Conservation (phyloP, 2,797 vertebrate genomes). For the Euthynnus affinis region DNA sequence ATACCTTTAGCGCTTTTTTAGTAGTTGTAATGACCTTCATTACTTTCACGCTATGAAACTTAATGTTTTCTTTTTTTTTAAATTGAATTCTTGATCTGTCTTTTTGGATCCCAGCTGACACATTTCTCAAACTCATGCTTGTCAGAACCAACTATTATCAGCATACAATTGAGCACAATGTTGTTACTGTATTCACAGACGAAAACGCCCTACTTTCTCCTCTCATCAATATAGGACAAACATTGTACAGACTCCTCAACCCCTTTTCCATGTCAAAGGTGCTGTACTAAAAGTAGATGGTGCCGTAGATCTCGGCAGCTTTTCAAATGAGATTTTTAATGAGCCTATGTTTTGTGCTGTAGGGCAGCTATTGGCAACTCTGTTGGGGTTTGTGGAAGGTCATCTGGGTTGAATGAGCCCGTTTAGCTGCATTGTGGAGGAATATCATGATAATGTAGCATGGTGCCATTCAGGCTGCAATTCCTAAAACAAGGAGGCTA, state of each 20-base stretch:
- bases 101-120: background rate
- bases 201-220: slow-evolving; percentile 78
- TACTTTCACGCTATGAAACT: background rate
- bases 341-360: slow-evolving; percentile 79
- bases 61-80: background rate
- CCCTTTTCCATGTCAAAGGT: slow-evolving; percentile 78
- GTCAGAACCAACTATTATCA: slow-evolving; percentile 46
- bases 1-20: background rate
- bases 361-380: slow-evolving; percentile 74
- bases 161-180: slow-evolving; percentile 71
- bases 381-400: slow-evolving; percentile 82
- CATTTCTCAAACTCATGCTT: slow-evolving; percentile 32
- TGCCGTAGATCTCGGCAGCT: slow-evolving; percentile 71
- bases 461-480: slow-evolving; percentile 81
- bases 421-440: slow-evolving; percentile 78
- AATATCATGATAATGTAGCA: slow-evolving; percentile 84
- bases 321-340: slow-evolving; percentile 84
- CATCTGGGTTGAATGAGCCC: slow-evolving; percentile 81
- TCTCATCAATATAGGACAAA: slow-evolving; percentile 78
- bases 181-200: slow-evolving; percentile 73
- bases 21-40: no score
- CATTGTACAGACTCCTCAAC: slow-evolving; percentile 66
- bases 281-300: slow-evolving; percentile 80
- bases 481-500: slow-evolving; percentile 83
- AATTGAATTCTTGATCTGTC: background rate